phyloP scores from a whole-genome alignment of 2,113 vertebrate species.

The Glaucomys volans region DNA sequence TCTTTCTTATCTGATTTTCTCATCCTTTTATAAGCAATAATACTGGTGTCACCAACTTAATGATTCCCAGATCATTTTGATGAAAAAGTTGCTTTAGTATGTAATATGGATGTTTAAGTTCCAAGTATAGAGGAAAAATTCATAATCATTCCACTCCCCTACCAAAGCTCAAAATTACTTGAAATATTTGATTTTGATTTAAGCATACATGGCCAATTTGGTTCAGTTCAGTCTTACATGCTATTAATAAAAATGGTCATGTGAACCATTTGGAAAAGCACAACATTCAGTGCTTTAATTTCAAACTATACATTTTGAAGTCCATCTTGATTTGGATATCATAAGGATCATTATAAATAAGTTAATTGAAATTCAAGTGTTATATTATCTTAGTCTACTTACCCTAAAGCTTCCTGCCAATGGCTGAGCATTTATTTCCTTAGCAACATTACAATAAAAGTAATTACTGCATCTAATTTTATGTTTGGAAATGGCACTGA shows the following conservation, averaged over 20 bases:
- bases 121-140: neutral
- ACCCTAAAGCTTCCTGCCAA: conserved; percentile 80
- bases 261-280: conserved; percentile 35
- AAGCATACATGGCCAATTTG: neutral
- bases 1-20: neutral
- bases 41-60: neutral
- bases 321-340: conserved; percentile 24
- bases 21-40: neutral
- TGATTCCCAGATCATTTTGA: neutral
- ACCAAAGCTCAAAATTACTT: neutral
- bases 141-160: neutral
- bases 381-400: conserved; percentile 83
- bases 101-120: neutral
- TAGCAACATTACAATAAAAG: conserved; percentile 79
- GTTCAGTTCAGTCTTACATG: neutral
- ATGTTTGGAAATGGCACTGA: conserved; percentile 75
- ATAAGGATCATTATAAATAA: conserved; percentile 73
- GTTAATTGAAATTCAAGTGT: conserved; percentile 75
- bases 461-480: conserved; percentile 78
- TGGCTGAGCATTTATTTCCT: conserved; percentile 76
- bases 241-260: neutral
- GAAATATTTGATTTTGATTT: neutral
- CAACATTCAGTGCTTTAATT: neutral
- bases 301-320: conserved; percentile 74
- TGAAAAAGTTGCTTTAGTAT: neutral